Base-by-base conservation (phyloP, 1,140 invertebrate species). In the Pseudobourletiella spinata region DNA sequence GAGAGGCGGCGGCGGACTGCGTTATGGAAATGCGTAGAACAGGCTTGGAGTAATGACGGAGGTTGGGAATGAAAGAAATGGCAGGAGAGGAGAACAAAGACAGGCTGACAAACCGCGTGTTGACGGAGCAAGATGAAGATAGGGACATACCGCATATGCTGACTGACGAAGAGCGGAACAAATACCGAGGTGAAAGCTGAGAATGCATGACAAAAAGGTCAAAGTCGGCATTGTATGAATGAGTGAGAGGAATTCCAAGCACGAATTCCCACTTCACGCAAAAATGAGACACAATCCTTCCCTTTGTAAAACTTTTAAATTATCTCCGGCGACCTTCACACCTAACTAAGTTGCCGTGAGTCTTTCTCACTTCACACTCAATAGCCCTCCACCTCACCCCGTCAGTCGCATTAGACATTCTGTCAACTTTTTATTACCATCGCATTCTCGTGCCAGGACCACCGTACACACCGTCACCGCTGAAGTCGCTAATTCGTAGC, bases 211-310 rank as follows among this genome's bases (percentile, higher is more conserved):
- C 59, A 55, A 52, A 61, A 52, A 55, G 52, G 52, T 55, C 52
- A 55, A 55, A 35, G 55, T 52, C 55, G 55, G 55, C 56, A 63
- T 57, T 63, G 56, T 63, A 29, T 30, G 43, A 22, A 28, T 54
- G 42, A 18, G 48, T 26, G 18, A 18, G 44, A 48, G 48, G 57
- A 66, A 66, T 66, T 66, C 65, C 42, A 63, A 63, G 58, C 50
- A 63, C 54, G 61, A 54, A 59, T 55, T 63, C 50, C 60, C 50
- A 63, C 65, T 65, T 66, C 51, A 66, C 60, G 51, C 59, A 58
- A 64, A 64, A 64, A 63, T 63, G 42, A 61, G 55, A 57, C 30
- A 56, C 61, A 57, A 63, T 64, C 39, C 62, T 29, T 52, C 29
- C 42, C 62, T 58, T 64, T 59, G 56, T 64, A 39, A 25, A 24